phyloP scores from a whole-genome alignment of 2,113 vertebrate genomes.

The Sphyrna mokarran region DNA sequence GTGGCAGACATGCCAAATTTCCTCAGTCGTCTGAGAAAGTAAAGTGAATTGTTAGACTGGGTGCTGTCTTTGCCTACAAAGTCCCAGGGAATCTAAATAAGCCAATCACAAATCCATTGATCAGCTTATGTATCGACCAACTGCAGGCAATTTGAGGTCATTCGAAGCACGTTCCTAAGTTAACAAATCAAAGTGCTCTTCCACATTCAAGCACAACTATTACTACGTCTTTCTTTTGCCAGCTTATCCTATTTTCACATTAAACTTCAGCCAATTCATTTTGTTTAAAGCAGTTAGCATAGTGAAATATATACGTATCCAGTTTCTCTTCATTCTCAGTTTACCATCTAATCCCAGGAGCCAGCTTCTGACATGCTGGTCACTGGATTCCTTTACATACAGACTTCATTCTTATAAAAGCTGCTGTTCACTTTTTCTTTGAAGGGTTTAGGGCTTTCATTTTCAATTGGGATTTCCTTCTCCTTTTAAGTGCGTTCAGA shows the following conservation, averaged over 20 bases:
- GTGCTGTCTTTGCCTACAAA: not conserved
- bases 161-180: not conserved
- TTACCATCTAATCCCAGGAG: slow-evolving; percentile 28
- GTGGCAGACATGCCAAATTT: too few species aligned
- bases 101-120: not conserved
- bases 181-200: not conserved
- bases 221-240: not conserved
- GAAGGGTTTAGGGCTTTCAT: slow-evolving; percentile 13
- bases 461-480: not conserved
- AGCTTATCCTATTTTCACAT: not conserved
- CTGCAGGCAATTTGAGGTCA: not conserved
- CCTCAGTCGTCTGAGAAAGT: too few species aligned
- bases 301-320: not conserved
- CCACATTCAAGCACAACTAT: not conserved
- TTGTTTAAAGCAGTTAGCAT: not conserved
- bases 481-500: not conserved
- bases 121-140: not conserved
- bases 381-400: slow-evolving; percentile 26
- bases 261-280: not conserved
- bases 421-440: not conserved
- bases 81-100: not conserved
- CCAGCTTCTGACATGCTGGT: slow-evolving; percentile 8
- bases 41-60: not conserved
- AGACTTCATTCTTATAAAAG: slow-evolving; percentile 17
- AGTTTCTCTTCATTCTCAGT: not conserved